Evolutionary conservation across 2,888 invertebrate species (phyloP), one percentile per base, ranked within the genome.

Genomic region (Dolichopus griseipennis): DNA sequence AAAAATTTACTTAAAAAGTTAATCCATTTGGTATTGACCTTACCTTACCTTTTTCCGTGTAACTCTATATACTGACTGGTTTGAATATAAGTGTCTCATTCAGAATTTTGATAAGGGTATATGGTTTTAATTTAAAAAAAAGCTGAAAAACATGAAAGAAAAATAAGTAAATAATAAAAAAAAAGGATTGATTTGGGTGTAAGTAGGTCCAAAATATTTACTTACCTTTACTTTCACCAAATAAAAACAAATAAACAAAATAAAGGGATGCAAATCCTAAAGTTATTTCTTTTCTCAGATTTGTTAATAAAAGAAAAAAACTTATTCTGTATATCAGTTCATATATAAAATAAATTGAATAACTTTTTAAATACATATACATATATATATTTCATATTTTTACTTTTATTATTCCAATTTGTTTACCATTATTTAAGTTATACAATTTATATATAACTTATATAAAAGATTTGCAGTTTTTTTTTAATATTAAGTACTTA

Each of bases 131-230:
- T 52, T 52, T n/a, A 43, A 43, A 43, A 43, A n/a, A n/a, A n/a
- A n/a, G n/a, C n/a, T 12, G 41, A 41, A 41, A n/a, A 15, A 41
- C 12, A 15, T 41, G 41, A 41, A 15, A 15, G 12, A 41, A 15
- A 41, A 41, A 7, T 41, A 41, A 15, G 18, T 18, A 52, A n/a
- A 18, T 15, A 52, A 52, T 6, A 52, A 18, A 18, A 52, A 52
- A 52, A 52, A 52, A 52, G 52, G 52, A 52, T 52, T 52, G 52
- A 52, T 52, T 52, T 52, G 52, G 52, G 52, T 52, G 52, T 52
- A 12, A 52, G n/a, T 2, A 52, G 52, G 52, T 52, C 18, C 9
- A 52, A 52, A 52, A 18, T 52, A 52, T 52, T 52, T 52, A 52
- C 52, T 52, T 18, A 52, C 52, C 52, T 52, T 52, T 52, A 37